These are phyloP conservation scores for Therioaphis trifolii DNA, from an alignment of 2,888 invertebrate genomes.

Conservation along the genomic window DNA sequence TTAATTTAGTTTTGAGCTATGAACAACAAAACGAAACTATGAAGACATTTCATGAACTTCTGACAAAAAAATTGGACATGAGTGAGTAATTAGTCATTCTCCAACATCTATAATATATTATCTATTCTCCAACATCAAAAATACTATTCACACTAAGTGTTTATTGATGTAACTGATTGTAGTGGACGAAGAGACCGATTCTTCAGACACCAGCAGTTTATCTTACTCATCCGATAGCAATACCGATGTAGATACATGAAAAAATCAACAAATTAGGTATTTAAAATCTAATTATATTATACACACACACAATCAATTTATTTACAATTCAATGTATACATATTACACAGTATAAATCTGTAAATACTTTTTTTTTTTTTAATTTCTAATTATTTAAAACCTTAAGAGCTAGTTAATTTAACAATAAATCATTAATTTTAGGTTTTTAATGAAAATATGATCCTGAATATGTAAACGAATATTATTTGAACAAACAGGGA, in stretches of 20 bases:
- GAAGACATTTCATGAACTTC: slow-evolving; percentile 13
- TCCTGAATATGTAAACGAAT: not conserved
- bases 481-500: not conserved
- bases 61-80: slow-evolving; percentile 35
- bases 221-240: slow-evolving; percentile 12
- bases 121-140: not conserved
- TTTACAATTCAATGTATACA: slow-evolving; percentile 53
- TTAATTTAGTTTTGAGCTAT: slow-evolving; percentile 40
- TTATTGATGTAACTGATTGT: not conserved
- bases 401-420: slow-evolving; percentile 41
- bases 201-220: not conserved
- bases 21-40: slow-evolving; percentile 36
- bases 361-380: slow-evolving; percentile 15
- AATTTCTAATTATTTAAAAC: slow-evolving; percentile 34
- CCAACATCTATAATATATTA: not conserved
- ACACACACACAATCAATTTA: slow-evolving; percentile 42
- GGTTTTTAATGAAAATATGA: slow-evolving; percentile 40
- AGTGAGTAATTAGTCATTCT: slow-evolving; percentile 17
- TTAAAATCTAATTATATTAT: slow-evolving; percentile 52
- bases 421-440: slow-evolving; percentile 34
- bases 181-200: slow-evolving; percentile 36
- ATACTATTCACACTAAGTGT: too few species aligned
- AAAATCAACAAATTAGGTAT: not conserved
- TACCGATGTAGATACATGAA: not conserved
- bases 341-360: not conserved